Base-by-base conservation (phyloP, 2,888 invertebrate genomes). In the Thymelicus acteon region DNA sequence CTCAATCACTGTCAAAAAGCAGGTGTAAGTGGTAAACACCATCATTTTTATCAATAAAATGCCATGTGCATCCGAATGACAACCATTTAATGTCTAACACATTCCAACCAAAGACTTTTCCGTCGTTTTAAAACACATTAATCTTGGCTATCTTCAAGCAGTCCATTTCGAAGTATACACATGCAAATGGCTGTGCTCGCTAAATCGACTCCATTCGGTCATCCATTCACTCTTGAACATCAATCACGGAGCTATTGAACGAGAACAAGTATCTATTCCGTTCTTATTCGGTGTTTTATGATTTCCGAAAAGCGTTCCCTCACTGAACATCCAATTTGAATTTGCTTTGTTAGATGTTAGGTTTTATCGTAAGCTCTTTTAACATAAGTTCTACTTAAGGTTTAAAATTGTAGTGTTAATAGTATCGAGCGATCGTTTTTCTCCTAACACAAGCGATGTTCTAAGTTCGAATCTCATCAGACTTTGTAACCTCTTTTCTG, bases 131-230 rank as follows among this genome's bases (percentile, higher is more conserved):
- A 77, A 75, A 72, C 71, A 72, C 67, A 84, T 83, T 76, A 80
- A 79, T 77, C 73, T 70, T 70, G 13, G 49, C 60, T 70, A 70
- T 70, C 70, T 69, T 24, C 57, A 65, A 48, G 64, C 49, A 49
- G 64, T 64, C 70, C 75, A 71, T 72, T 75, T 62, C 86, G 58
- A n/a, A 65, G 52, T 77, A 91, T 92, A 91, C 87, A 90, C 84
- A 93, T 92, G 92, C 88, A 90, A 93, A 93, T 91, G 77, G 74
- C 73, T 84, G 80, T 87, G 90, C 85, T 85, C 84, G 85, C 88
- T 87, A 88, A 91, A 92, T 90, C 92, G 92, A 88, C 88, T 88
- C 84, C 86, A 85, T 91, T 90, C 90, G 90, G 87, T 89, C 90
- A 88, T 86, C 84, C 82, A 84, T 87, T 87, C 85, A 84, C 77